Conservation (phyloP, 2,113 vertebrate species). For the Crotalus horridus region DNA sequence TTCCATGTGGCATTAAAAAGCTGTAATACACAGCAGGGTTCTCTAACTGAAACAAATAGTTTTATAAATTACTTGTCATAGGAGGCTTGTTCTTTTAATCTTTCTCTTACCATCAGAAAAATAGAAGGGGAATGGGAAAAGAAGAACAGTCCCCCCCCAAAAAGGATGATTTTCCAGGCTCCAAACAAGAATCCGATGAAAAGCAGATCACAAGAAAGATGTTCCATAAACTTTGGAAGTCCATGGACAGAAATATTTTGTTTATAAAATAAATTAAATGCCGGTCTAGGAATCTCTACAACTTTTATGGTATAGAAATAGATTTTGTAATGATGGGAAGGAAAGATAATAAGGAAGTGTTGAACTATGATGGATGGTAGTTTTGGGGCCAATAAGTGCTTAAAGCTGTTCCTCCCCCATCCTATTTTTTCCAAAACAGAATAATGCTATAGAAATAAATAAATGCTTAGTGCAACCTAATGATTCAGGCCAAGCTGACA, state of each 20-base stretch:
- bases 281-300: neutral
- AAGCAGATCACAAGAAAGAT: neutral
- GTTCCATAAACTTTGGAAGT: neutral
- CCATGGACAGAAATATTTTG: neutral
- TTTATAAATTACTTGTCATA: slow-evolving; percentile 28
- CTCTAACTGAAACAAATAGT: slow-evolving; percentile 4
- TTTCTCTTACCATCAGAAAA: neutral
- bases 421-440: slow-evolving; percentile 21
- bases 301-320: neutral
- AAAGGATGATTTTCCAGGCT: neutral
- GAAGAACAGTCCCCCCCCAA: neutral
- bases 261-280: neutral
- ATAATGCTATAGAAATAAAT: neutral
- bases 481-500: slow-evolving; percentile 34
- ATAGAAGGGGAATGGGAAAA: neutral
- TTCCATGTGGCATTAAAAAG: slow-evolving; percentile 46
- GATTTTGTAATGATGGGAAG: neutral
- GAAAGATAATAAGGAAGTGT: slow-evolving; percentile 1
- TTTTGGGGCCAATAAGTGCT: neutral
- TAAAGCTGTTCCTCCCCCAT: neutral
- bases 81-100: neutral
- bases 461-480: neutral
- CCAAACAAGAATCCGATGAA: neutral
- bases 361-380: neutral
- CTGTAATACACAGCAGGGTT: slow-evolving; percentile 22